A percentile compares a stretch with the other conserved stretches of the same genome.
These are phyloP conservation scores for Wiebesia pumilae DNA, from an alignment of 1,140 invertebrate genomes.

Conservation along the genomic window DNA sequence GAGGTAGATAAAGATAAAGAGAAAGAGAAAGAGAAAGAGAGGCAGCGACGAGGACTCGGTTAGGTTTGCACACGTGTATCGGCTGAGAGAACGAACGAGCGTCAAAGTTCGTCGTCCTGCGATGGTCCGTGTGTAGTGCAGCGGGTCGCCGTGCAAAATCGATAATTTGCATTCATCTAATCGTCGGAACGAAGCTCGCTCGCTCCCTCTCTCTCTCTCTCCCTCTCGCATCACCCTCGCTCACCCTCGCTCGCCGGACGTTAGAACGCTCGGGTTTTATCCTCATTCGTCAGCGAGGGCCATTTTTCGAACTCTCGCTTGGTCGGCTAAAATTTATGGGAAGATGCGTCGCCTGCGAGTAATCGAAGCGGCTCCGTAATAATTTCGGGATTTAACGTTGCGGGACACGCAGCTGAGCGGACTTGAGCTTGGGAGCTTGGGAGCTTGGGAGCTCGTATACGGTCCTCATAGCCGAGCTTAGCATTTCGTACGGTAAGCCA, in stretches of 20 bases:
- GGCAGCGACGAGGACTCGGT: neutral
- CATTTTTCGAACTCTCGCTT: slow-evolving; percentile 1
- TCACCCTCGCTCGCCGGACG: neutral
- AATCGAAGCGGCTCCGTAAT: slow-evolving; percentile 58
- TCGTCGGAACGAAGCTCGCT: neutral
- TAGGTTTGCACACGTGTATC: neutral
- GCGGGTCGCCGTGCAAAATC: slow-evolving; percentile 49
- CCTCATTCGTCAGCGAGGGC: slow-evolving; percentile 12
- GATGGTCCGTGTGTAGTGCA: slow-evolving; percentile 11
- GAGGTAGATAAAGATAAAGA: neutral
- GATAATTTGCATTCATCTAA: slow-evolving; percentile 52
- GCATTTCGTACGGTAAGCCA: too few relatives aligned
- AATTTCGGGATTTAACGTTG: slow-evolving; percentile 67
- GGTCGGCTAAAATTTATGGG: slow-evolving; percentile 10
- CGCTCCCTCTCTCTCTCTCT: too few relatives aligned
- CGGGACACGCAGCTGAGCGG: slow-evolving; percentile 59
- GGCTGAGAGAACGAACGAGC: neutral
- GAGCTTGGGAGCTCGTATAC: too few relatives aligned
- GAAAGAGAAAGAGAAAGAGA: neutral
- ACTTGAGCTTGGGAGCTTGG: too few relatives aligned
- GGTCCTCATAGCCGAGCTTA: too few relatives aligned
- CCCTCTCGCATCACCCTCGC: too few relatives aligned
- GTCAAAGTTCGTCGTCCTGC: slow-evolving; percentile 52
- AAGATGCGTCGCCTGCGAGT: slow-evolving; percentile 39
- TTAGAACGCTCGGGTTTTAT: neutral